Evolutionary conservation across 2,113 vertebrate genomes (phyloP).

Genomic region (Salvelinus namaycush): DNA sequence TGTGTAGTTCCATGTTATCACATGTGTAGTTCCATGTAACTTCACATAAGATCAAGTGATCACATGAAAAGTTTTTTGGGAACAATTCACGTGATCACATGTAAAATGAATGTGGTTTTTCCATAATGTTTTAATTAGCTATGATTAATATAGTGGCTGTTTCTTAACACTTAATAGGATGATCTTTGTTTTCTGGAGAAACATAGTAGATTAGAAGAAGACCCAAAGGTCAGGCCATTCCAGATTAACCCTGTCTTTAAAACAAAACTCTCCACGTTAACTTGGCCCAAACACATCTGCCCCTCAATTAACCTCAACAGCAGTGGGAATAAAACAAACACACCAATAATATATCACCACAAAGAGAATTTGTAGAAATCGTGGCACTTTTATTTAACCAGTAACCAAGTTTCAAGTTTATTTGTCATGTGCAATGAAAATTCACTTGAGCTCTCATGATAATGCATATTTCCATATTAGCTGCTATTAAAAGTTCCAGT

Average conservation of each 20-base stretch:
- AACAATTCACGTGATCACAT: conserved; percentile 25
- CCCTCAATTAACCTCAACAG: neutral
- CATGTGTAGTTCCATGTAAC: no score
- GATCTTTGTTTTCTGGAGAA: conserved; percentile 25
- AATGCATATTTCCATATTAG: no score
- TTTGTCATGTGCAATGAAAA: no score
- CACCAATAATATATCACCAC: no score
- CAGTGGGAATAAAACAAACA: no score
- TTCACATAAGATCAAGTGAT: no score
- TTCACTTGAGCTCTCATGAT: no score
- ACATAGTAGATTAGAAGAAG: conserved; percentile 4
- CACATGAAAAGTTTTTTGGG: no score
- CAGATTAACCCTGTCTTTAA: conserved; percentile 7
- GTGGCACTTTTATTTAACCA: neutral
- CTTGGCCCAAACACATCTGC: neutral
- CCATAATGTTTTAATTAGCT: conserved; percentile 20
- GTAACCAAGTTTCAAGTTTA: no score
- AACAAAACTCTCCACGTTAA: neutral
- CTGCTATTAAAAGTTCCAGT: no score
- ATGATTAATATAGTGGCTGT: conserved; percentile 40
- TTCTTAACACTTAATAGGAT: conserved; percentile 27
- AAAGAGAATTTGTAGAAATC: neutral
- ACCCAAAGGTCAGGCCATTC: conserved; percentile 7
- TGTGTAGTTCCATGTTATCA: no score
- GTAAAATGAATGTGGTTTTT: no score